Evolutionary conservation across 2,797 vertebrate species (phyloP).

Genomic region (Triplophysa bombifrons): DNA sequence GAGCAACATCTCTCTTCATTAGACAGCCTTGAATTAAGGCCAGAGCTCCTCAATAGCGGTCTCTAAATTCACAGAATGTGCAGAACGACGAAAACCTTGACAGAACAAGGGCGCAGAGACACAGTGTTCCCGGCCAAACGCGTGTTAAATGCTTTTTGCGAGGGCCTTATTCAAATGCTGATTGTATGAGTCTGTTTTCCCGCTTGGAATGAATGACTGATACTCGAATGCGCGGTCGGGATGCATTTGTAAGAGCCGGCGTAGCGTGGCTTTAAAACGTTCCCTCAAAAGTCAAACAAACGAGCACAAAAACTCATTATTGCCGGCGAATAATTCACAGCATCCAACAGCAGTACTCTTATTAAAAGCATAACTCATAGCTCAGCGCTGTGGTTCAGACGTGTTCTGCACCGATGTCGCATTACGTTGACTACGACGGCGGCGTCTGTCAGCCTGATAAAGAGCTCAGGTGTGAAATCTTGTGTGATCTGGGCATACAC

Average conservation of each 20-base stretch:
- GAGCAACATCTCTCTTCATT: slow-evolving; percentile 20
- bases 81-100: slow-evolving; percentile 51
- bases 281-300: slow-evolving; percentile 52
- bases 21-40: slow-evolving; percentile 55
- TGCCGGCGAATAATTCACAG: slow-evolving; percentile 32
- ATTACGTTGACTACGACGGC: slow-evolving; percentile 25
- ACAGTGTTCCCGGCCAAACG: slow-evolving; percentile 35
- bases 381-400: slow-evolving; percentile 19
- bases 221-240: slow-evolving; percentile 37
- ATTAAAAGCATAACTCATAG: slow-evolving; percentile 47
- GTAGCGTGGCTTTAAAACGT: slow-evolving; percentile 41
- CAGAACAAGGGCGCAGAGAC: slow-evolving; percentile 30
- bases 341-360: slow-evolving; percentile 44
- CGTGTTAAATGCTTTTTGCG: slow-evolving; percentile 29
- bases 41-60: slow-evolving; percentile 21
- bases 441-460: slow-evolving; percentile 36
- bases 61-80: slow-evolving; percentile 42
- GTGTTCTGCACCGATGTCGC: slow-evolving; percentile 38
- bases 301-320: slow-evolving; percentile 43
- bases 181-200: slow-evolving; percentile 52
- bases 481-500: not conserved
- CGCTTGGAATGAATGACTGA: slow-evolving; percentile 50
- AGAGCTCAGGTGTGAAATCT: slow-evolving; percentile 30
- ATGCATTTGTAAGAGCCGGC: slow-evolving; percentile 36
- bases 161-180: slow-evolving; percentile 41